Conservation (phyloP, 2,888 invertebrate genomes). For the Diogma glabrata region DNA sequence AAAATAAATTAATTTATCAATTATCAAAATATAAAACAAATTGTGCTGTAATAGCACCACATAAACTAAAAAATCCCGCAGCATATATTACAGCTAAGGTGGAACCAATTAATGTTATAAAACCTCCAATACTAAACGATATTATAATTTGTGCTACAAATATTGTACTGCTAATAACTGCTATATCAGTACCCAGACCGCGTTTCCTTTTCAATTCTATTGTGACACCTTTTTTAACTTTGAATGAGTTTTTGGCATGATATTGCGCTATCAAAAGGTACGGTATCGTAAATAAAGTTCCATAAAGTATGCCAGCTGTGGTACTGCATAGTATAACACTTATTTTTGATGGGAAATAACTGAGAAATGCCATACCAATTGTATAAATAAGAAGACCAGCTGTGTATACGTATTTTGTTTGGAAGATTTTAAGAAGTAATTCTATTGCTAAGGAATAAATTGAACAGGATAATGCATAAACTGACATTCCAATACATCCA, state of each 20-base stretch:
- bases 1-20: constrained; percentile 2
- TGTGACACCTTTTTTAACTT: constrained; percentile 29
- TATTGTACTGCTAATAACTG: constrained; percentile 37
- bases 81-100: constrained; percentile 35
- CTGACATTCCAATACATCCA: constrained; percentile 37
- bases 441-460: constrained; percentile 34
- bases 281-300: constrained; percentile 37
- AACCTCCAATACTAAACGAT: constrained; percentile 31
- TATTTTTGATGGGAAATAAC: constrained; percentile 33
- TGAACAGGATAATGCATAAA: constrained; percentile 37
- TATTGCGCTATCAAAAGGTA: constrained; percentile 35
- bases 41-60: constrained; percentile 34
- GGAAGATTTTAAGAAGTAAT: constrained; percentile 32
- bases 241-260: constrained; percentile 35
- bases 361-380: constrained; percentile 35
- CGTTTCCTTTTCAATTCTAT: constrained; percentile 33
- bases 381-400: constrained; percentile 33
- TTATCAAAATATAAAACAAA: constrained; percentile 31
- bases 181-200: constrained; percentile 37
- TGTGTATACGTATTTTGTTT: constrained; percentile 31
- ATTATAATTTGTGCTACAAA: constrained; percentile 36
- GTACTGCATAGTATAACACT: constrained; percentile 34
- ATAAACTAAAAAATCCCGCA: constrained; percentile 30
- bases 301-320: constrained; percentile 35
- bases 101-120: constrained; percentile 30